Conservation (phyloP, 2,888 invertebrate species). For the Lacanobia oleracea region DNA sequence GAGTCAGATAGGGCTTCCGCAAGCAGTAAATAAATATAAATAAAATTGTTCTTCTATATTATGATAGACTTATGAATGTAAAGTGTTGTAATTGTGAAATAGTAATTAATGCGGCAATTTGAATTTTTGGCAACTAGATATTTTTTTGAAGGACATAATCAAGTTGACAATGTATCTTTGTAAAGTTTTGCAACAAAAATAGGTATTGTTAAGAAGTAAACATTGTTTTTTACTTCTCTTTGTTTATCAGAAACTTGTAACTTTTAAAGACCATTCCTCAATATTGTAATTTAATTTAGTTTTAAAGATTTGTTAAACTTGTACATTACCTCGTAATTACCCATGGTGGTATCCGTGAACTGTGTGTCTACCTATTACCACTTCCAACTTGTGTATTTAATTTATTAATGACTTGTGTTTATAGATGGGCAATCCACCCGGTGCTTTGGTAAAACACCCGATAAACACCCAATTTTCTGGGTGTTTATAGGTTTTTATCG, state of each 20-base stretch:
- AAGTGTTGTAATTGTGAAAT: slow-evolving; percentile 3
- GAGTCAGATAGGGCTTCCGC: slow-evolving; percentile 79
- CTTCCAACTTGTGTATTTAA: neutral
- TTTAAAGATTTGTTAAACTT: no score
- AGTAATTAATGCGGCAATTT: slow-evolving; percentile 9
- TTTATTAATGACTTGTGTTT: slow-evolving; percentile 14
- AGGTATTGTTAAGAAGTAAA: neutral
- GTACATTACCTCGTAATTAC: no score
- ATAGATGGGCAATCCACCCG: no score
- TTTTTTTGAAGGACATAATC: slow-evolving; percentile 17
- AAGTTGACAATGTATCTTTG: neutral
- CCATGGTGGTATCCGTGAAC: no score
- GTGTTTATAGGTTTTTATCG: no score
- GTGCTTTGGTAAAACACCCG: no score
- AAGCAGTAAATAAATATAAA: slow-evolving; percentile 66
- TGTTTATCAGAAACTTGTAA: neutral
- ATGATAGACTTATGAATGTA: neutral
- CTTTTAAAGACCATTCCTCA: neutral
- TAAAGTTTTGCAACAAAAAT: neutral
- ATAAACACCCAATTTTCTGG: no score
- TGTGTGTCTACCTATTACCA: no score
- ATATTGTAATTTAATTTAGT: no score
- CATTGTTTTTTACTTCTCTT: neutral
- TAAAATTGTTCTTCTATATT: neutral
- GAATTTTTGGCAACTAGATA: slow-evolving; percentile 21